phyloP scores from a whole-genome alignment of 2,113 vertebrate species.

The Thamnophis sirtalis region DNA sequence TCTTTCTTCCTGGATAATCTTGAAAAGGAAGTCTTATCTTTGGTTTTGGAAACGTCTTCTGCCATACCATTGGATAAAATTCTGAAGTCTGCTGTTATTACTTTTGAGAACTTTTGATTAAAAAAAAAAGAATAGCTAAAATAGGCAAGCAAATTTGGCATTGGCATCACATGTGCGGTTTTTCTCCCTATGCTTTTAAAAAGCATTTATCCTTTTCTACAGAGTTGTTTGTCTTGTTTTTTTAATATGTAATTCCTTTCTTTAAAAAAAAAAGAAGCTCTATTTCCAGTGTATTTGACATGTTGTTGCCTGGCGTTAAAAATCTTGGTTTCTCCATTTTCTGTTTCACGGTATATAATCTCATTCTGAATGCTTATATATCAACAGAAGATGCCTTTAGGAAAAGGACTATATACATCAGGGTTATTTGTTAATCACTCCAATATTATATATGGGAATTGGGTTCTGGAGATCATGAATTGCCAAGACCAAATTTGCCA shows the following conservation, averaged over 20 bases:
- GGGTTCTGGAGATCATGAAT: not conserved
- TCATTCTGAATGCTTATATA: constrained; percentile 12
- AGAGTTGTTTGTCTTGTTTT: not conserved
- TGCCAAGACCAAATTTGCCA: not conserved
- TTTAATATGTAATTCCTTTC: not conserved
- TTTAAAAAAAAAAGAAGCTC: not conserved
- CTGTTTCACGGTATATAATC: constrained; percentile 24
- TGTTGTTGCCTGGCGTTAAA: not conserved
- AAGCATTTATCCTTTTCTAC: not conserved
- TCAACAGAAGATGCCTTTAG: not conserved
- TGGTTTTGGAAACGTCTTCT: not conserved
- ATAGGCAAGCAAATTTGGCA: not conserved
- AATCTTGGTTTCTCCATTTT: constrained; percentile 18
- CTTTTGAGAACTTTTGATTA: not conserved
- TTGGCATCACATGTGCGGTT: not conserved
- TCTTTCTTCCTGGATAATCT: not conserved
- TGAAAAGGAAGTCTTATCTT: not conserved
- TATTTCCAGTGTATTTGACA: constrained; percentile 29
- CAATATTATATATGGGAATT: not conserved
- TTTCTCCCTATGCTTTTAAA: not conserved
- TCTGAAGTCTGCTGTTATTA: not conserved
- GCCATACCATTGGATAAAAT: not conserved
- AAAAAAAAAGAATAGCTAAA: not conserved
- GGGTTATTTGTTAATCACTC: constrained; percentile 23
- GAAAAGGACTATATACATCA: not conserved